Base-by-base conservation (phyloP, 2,113 vertebrate genomes). In the Zosterops pallidus region DNA sequence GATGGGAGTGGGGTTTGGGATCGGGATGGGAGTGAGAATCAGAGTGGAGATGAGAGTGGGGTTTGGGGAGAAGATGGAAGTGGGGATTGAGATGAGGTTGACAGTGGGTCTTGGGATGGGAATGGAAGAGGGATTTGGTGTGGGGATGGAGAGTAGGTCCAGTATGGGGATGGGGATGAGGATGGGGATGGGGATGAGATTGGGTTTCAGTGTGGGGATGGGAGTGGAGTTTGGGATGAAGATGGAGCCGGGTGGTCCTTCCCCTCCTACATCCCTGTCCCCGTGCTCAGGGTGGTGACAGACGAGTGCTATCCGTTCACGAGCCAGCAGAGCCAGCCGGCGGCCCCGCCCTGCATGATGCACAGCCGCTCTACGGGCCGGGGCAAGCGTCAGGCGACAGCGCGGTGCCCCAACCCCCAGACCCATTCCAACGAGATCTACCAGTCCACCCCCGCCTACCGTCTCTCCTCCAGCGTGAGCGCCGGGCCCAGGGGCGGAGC, bases 381-480 rank as follows among this genome's bases (percentile, higher is more conserved):
- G 25, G 99, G 99, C 35, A 99, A 99, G 97, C 98, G 99, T 5
- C 99, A 99, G 97, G 99, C 99, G 35, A 99, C 98, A 0, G 97
- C 98, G 5, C 98, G 60, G 24, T 99, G 99, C 92, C 99, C 99
- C 93, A 99, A 98, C 96, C 92, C 97, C 55, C 96, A 97, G 59
- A 97, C 93, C 89, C 98, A 98, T 44, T 97, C 98, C 88, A 99
- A 99, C 35, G 98, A 99, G 55, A 99, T 99, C 98, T 99, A 99
- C 98, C 99, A 99, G 98, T 99, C 99, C 94, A 99, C 99, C 11
- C 99, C 99, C 1, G 98, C 98, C 59, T 99, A 99, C 98, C 99
- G 99, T 94, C 98, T 99, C 47, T 98, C 99, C 75, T 98, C 99
- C 63, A 98, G 96, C 4, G 99, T 99, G 97, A 98, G 99, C 96